phyloP scores from a whole-genome alignment of 2,888 invertebrate species.

The Encarsia formosa region DNA sequence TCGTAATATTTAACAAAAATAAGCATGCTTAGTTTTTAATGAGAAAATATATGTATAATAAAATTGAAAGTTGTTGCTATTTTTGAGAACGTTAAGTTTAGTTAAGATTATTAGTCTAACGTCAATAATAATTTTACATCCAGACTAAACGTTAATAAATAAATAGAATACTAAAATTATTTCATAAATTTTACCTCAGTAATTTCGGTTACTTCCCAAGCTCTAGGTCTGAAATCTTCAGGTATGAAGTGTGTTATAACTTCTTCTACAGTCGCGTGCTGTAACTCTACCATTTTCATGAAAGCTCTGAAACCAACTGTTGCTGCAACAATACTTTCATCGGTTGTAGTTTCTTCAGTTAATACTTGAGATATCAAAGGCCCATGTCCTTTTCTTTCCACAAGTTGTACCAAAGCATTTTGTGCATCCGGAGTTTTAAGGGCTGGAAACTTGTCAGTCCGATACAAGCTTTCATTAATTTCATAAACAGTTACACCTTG shows the following conservation, averaged over 20 bases:
- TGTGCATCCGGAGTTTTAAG: conserved; percentile 77
- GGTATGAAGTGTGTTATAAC: conserved; percentile 77
- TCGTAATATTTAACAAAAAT: too few species aligned
- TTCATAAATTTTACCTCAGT: conserved; percentile 56
- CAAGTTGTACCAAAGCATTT: conserved; percentile 77
- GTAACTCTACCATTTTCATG: conserved; percentile 78
- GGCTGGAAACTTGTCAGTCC: conserved; percentile 74
- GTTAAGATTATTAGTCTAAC: neutral
- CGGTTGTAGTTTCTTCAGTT: conserved; percentile 74
- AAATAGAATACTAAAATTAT: neutral
- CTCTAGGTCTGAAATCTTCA: conserved; percentile 76
- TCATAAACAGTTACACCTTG: conserved; percentile 73
- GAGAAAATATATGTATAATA: too few species aligned
- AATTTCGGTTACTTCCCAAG: conserved; percentile 74
- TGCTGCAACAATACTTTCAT: conserved; percentile 72
- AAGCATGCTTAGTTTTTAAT: neutral
- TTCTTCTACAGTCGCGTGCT: conserved; percentile 78
- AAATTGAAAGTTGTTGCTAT: too few species aligned
- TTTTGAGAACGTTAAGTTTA: too few species aligned
- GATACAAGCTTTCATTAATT: conserved; percentile 70
- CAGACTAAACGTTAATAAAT: neutral
- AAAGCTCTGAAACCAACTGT: conserved; percentile 83
- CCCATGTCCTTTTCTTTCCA: conserved; percentile 79
- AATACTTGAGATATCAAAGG: conserved; percentile 76
- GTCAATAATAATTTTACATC: neutral